Conservation (phyloP, 2,888 invertebrate species). For the Cataglyphis altisquamis region DNA sequence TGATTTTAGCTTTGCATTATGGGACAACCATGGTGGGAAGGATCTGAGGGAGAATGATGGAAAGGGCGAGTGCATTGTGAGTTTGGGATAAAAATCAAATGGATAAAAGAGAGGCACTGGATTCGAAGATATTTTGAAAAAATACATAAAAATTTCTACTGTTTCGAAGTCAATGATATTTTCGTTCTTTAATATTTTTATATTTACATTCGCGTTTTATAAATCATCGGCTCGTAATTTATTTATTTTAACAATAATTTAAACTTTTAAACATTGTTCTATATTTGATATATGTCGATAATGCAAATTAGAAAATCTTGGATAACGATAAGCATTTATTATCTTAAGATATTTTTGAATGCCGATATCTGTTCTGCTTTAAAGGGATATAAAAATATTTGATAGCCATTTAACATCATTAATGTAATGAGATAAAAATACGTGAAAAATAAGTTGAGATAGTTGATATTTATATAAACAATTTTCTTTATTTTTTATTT, state of each 20-base stretch:
- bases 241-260: not conserved
- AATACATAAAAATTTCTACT: conserved; percentile 48
- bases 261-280: not conserved
- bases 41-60: conserved; percentile 7
- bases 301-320: not conserved
- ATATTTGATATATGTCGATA: not conserved
- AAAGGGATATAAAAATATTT: not conserved
- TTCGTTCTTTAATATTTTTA: no score
- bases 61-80: conserved; percentile 57
- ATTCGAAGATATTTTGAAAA: conserved; percentile 26
- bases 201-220: not conserved
- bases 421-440: not conserved
- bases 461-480: not conserved
- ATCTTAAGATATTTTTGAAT: not conserved
- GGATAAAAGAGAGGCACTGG: conserved; percentile 53
- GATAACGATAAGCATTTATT: not conserved
- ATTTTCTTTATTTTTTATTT: conserved; percentile 8
- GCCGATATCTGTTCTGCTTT: not conserved
- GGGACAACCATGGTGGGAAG: not conserved
- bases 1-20: conserved; percentile 72
- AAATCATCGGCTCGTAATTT: not conserved
- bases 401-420: not conserved
- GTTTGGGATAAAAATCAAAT: conserved; percentile 24
- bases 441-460: not conserved
- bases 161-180: conserved; percentile 14